phyloP scores from a whole-genome alignment of 2,797 vertebrate species.

The Bufotes viridis region DNA sequence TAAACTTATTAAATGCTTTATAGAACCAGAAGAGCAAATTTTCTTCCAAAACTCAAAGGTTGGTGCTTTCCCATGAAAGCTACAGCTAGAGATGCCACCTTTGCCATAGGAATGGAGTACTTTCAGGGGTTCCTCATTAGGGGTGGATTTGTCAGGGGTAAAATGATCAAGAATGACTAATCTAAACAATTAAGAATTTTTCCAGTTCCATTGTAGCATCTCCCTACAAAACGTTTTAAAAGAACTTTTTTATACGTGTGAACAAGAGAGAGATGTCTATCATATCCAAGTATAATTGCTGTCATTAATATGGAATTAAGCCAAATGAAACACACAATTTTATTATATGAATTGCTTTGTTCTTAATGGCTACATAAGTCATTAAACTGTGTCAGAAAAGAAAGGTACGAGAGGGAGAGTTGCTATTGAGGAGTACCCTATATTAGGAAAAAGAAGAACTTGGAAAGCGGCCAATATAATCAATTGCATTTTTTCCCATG shows the following conservation, averaged over 20 bases:
- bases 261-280: conserved; percentile 6
- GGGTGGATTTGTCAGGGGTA: too few species aligned
- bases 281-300: conserved; percentile 19
- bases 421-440: conserved; percentile 31
- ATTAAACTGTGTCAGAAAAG: conserved; percentile 37
- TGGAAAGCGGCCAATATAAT: conserved; percentile 51
- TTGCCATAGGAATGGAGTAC: too few species aligned
- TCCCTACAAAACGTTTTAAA: not conserved
- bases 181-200: not conserved
- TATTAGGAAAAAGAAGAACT: conserved; percentile 31
- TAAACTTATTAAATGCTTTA: too few species aligned
- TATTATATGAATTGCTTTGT: conserved; percentile 41
- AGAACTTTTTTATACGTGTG: not conserved
- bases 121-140: too few species aligned
- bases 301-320: conserved; percentile 53
- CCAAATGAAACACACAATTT: conserved; percentile 50
- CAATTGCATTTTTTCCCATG: conserved; percentile 52
- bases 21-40: too few species aligned
- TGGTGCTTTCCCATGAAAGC: too few species aligned
- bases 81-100: too few species aligned
- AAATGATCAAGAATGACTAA: not conserved
- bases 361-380: conserved; percentile 53
- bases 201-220: not conserved
- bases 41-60: too few species aligned
- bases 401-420: conserved; percentile 22